Conservation (phyloP, 2,797 vertebrate species). For the Thunnus albacares region DNA sequence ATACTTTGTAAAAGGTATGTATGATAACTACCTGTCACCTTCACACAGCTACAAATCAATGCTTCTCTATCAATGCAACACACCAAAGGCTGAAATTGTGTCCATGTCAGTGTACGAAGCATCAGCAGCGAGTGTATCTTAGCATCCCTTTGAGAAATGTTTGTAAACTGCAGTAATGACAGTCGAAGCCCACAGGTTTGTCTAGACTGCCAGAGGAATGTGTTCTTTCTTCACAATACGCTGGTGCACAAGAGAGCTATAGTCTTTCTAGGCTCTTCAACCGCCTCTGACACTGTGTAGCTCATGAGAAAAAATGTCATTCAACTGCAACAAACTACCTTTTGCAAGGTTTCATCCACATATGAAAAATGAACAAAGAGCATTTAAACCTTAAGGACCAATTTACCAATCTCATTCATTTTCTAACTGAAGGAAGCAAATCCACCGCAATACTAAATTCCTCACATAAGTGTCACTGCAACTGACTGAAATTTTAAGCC, state of each 20-base stretch:
- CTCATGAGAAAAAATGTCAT: conserved; percentile 20
- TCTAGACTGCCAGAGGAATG: conserved; percentile 79
- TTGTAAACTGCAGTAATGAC: conserved; percentile 75
- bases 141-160: conserved; percentile 63
- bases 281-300: conserved; percentile 20
- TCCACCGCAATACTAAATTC: conserved; percentile 38
- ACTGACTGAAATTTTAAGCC: neutral
- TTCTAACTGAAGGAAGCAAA: conserved; percentile 29
- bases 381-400: neutral
- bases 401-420: conserved; percentile 32
- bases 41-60: neutral
- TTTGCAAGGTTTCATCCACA: conserved; percentile 24
- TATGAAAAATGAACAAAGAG: conserved; percentile 14
- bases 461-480: conserved; percentile 28
- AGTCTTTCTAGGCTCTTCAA: conserved; percentile 67
- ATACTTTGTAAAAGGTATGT: neutral
- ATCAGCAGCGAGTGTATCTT: conserved; percentile 36
- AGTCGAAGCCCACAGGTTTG: conserved; percentile 74
- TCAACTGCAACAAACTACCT: conserved; percentile 17
- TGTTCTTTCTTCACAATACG: conserved; percentile 51
- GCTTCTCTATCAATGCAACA: neutral
- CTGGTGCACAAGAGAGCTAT: conserved; percentile 62
- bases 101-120: conserved; percentile 23
- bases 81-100: neutral
- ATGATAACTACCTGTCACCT: neutral